These are phyloP conservation scores for Macrocentrus cingulum DNA, from an alignment of 1,140 invertebrate genomes.

Conservation along the genomic window DNA sequence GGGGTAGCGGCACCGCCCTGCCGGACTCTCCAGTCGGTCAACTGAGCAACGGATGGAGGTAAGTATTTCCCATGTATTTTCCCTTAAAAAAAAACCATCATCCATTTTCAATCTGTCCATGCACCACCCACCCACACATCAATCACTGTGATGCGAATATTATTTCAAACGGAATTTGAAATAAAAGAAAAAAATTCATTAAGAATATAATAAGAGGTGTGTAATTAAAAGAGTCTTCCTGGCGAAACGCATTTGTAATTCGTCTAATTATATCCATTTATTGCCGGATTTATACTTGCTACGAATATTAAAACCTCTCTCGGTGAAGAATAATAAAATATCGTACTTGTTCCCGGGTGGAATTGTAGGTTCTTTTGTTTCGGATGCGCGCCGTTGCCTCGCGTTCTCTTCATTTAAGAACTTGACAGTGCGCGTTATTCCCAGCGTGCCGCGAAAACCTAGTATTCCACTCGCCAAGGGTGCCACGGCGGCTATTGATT, in stretches of 20 bases:
- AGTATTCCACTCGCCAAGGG: background rate
- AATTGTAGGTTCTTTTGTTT: conserved; percentile 5
- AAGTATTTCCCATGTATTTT: conserved; percentile 47
- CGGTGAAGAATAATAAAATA: too few relatives aligned
- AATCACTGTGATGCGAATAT: background rate
- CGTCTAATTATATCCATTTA: background rate
- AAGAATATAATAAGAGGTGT: too few relatives aligned
- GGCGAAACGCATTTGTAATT: too few relatives aligned
- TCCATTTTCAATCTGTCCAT: background rate
- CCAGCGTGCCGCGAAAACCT: conserved; percentile 8
- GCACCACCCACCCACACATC: background rate
- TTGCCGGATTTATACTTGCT: background rate
- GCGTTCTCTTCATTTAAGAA: background rate
- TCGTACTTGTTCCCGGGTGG: background rate
- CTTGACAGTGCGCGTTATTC: conserved; percentile 4
- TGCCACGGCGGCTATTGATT: conserved; percentile 18
- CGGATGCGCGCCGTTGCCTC: background rate
- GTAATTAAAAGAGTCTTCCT: too few relatives aligned
- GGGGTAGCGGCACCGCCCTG: conserved; percentile 57
- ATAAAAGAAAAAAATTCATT: too few relatives aligned
- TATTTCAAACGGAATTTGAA: too few relatives aligned
- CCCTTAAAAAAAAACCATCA: conserved; percentile 13
- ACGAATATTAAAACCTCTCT: conserved; percentile 3
- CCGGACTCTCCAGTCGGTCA: conserved; percentile 56
- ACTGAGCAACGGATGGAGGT: conserved; percentile 62